phyloP scores from a whole-genome alignment of 2,797 vertebrate genomes.

The Setipinna tenuifilis region DNA sequence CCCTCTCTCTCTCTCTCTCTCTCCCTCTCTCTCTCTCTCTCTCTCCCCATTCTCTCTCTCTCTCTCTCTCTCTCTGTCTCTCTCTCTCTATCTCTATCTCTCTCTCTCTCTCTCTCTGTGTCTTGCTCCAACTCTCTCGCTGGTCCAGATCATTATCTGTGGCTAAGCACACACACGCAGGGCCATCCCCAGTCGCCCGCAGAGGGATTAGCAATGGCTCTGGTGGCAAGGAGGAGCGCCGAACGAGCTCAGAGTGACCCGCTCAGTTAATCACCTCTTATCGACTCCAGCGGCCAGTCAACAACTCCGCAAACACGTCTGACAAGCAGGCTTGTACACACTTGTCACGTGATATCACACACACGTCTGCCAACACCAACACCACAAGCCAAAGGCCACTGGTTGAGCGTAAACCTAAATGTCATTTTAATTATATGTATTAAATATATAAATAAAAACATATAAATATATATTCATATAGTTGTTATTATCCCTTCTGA shows the following conservation, averaged over 20 bases:
- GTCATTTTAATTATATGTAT: too few species aligned
- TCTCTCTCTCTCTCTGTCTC: neutral
- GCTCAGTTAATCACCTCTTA: slow-evolving; percentile 12
- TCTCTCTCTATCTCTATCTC: slow-evolving; percentile 30
- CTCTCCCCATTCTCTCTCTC: slow-evolving; percentile 23
- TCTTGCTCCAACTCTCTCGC: slow-evolving; percentile 3
- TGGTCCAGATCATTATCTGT: neutral
- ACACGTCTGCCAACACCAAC: too few species aligned
- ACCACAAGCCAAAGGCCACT: neutral
- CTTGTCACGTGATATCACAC: neutral
- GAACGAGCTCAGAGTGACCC: neutral
- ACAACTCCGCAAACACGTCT: slow-evolving; percentile 15
- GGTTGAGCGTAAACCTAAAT: neutral
- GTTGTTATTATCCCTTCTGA: too few species aligned
- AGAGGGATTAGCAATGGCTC: neutral
- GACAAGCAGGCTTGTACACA: neutral
- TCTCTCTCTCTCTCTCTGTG: slow-evolving; percentile 33
- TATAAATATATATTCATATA: too few species aligned
- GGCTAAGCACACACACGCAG: slow-evolving; percentile 23
- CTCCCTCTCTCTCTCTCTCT: slow-evolving; percentile 42
- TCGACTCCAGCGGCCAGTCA: neutral
- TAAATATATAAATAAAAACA: too few species aligned
- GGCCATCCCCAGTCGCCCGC: neutral
- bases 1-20: slow-evolving; percentile 23
- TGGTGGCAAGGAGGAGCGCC: neutral